These are phyloP conservation scores for Petrolisthes cinctipes DNA, from an alignment of 2,888 invertebrate species.

Conservation along the genomic window DNA sequence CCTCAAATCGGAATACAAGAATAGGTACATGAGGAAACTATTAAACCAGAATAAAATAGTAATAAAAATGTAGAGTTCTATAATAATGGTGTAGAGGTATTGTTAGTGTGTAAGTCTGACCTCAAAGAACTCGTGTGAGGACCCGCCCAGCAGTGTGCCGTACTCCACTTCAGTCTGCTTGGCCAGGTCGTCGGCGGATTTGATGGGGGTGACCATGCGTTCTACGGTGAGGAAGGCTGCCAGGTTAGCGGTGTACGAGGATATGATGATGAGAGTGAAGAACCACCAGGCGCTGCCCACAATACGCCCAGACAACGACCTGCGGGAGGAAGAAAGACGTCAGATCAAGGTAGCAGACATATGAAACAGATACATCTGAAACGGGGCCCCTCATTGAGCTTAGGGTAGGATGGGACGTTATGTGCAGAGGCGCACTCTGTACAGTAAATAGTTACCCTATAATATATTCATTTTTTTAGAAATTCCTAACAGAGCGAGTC, in stretches of 20 bases:
- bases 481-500: no score
- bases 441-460: no score
- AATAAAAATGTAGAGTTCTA: neutral
- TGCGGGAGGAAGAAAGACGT: conserved; percentile 16
- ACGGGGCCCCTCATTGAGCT: neutral
- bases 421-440: no score
- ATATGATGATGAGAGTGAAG: conserved; percentile 97
- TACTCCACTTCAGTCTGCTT: conserved; percentile 94
- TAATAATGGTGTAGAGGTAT: neutral
- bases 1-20: neutral
- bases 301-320: conserved; percentile 83
- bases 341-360: neutral
- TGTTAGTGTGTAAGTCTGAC: conserved; percentile 73
- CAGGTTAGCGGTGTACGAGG: conserved; percentile 98
- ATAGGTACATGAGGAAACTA: neutral
- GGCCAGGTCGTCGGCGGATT: conserved; percentile 94
- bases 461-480: no score
- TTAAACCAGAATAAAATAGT: neutral
- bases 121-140: conserved; percentile 97
- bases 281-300: conserved; percentile 99
- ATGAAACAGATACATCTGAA: neutral
- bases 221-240: conserved; percentile 99
- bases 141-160: conserved; percentile 92
- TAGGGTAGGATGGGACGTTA: no score
- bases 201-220: conserved; percentile 93